Conservation (phyloP, 2,797 vertebrate genomes). For the Notolepis coatsorum region DNA sequence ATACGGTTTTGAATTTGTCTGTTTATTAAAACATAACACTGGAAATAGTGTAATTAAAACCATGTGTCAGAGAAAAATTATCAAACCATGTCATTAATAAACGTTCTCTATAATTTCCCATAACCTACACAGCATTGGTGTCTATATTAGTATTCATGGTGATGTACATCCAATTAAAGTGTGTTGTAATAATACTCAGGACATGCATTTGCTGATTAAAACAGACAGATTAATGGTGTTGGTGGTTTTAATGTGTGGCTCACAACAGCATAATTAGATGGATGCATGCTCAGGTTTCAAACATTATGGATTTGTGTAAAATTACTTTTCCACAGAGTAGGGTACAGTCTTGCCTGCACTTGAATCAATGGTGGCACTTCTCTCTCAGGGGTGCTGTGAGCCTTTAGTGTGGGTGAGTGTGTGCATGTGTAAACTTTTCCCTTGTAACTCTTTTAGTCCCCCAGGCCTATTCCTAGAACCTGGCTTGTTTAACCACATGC, state of each 20-base stretch:
- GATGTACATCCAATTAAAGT: background rate
- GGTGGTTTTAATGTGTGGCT: background rate
- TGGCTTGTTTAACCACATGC: conserved; percentile 52
- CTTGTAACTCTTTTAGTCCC: conserved; percentile 41
- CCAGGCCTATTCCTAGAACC: conserved; percentile 54
- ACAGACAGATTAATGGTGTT: background rate
- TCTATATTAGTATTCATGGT: background rate
- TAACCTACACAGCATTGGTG: background rate
- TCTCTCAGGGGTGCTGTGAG: conserved; percentile 27
- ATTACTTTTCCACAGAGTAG: conserved; percentile 8
- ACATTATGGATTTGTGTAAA: conserved; percentile 2
- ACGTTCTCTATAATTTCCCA: background rate
- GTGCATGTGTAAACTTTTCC: conserved; percentile 48
- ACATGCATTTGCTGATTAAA: conserved; percentile 8
- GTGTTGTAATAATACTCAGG: background rate
- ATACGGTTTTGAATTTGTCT: too few relatives aligned
- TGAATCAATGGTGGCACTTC: background rate
- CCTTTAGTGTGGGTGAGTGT: conserved; percentile 17
- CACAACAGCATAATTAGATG: background rate
- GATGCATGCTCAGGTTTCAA: background rate
- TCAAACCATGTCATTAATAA: too few relatives aligned
- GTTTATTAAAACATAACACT: too few relatives aligned
- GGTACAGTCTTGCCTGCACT: background rate
- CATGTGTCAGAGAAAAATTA: too few relatives aligned
- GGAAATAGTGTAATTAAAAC: too few relatives aligned